A percentile compares a stretch with the other conserved stretches of the same genome.
phyloP scores from a whole-genome alignment of 2,113 vertebrate species.

The Typhlomys cinereus region DNA sequence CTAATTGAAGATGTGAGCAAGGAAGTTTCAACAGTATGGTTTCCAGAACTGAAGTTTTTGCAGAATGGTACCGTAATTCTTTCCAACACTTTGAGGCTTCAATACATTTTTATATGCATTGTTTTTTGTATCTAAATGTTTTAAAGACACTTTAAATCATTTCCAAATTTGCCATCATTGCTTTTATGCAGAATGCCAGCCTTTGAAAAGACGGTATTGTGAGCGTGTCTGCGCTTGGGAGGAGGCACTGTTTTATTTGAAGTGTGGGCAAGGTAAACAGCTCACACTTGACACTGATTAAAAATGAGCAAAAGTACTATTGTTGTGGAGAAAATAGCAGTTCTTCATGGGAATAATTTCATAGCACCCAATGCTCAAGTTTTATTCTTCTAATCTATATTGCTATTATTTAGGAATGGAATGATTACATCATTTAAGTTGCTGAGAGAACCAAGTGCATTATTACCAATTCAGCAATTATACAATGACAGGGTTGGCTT shows the following conservation, averaged over 20 bases:
- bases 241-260: constrained; percentile 26
- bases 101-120: neutral
- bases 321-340: constrained; percentile 34
- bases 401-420: constrained; percentile 24
- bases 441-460: neutral
- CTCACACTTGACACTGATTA: neutral
- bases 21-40: neutral
- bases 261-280: neutral
- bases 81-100: neutral
- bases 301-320: neutral
- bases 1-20: constrained; percentile 50
- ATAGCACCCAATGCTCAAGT: neutral
- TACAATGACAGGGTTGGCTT: neutral
- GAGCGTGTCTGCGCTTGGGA: neutral
- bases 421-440: constrained; percentile 22
- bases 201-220: neutral
- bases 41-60: constrained; percentile 39
- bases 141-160: neutral
- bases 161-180: neutral
- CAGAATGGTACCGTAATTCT: neutral
- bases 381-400: neutral
- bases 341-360: constrained; percentile 4
- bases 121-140: neutral
- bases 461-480: constrained; percentile 39
- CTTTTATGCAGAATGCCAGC: neutral